A percentile compares a stretch with the other conserved stretches of the same genome.
These are phyloP conservation scores for Blastobasis lacticolella DNA, from an alignment of 2,888 invertebrate genomes.

Conservation along the genomic window DNA sequence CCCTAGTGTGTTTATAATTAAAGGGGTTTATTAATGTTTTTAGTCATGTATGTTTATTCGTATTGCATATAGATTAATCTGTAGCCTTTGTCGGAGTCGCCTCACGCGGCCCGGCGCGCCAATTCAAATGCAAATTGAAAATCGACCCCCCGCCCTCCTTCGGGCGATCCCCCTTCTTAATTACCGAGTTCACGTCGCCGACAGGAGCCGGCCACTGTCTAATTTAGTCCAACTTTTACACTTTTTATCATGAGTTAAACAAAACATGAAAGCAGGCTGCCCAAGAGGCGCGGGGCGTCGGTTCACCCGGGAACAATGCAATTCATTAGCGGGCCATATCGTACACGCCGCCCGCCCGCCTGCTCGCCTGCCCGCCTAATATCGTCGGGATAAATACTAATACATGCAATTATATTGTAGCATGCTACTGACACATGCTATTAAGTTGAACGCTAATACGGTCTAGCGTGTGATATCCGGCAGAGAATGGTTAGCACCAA, in stretches of 20 bases:
- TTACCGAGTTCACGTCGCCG: conserved; percentile 28
- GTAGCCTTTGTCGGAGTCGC: neutral
- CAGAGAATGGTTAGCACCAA: no score
- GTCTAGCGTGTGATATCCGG: no score
- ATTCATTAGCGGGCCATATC: no score
- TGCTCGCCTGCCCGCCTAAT: no score
- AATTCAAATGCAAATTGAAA: conserved; percentile 50
- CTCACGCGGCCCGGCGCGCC: conserved; percentile 6
- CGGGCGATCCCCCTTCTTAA: conserved; percentile 27
- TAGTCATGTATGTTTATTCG: neutral
- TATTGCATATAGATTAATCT: neutral
- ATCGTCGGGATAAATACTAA: no score
- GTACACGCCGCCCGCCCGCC: no score
- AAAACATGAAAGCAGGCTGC: neutral
- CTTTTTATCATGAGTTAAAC: conserved; percentile 13
- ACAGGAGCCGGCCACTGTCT: conserved; percentile 26
- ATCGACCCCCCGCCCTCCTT: conserved; percentile 30
- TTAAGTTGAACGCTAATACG: no score
- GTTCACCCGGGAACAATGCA: no score
- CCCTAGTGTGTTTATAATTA: no score
- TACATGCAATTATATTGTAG: no score
- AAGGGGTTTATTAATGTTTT: neutral
- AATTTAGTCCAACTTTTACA: conserved; percentile 23
- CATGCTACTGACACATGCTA: no score
- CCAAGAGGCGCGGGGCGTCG: no score